These are phyloP conservation scores for Bubo blakistoni DNA, from an alignment of 2,113 vertebrate species.

Conservation along the genomic window DNA sequence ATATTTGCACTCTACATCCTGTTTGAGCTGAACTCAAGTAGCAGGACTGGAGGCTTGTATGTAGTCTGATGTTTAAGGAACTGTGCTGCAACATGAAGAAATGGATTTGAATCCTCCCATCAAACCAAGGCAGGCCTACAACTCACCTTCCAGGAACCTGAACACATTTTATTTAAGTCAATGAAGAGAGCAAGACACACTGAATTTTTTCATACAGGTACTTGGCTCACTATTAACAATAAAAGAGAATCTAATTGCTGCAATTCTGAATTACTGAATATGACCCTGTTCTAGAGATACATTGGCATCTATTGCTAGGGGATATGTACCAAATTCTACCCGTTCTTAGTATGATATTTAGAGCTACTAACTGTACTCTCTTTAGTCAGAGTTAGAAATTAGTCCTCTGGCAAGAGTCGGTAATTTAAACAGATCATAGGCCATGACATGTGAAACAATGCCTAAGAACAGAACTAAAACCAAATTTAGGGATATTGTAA, in stretches of 20 bases:
- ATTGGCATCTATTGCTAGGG: background rate
- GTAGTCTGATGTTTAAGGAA: background rate
- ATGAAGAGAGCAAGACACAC: background rate
- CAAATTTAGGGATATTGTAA: background rate
- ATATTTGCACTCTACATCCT: background rate
- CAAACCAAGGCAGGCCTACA: background rate
- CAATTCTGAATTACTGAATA: background rate
- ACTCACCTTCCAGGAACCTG: background rate
- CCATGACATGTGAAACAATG: background rate
- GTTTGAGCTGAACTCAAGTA: background rate
- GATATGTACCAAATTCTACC: background rate
- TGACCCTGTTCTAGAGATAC: background rate
- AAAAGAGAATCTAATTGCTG: background rate
- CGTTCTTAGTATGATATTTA: background rate
- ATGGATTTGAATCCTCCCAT: background rate
- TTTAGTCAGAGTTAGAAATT: background rate
- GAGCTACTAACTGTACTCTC: background rate
- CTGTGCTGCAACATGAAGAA: background rate
- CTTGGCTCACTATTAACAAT: rapidly evolving
- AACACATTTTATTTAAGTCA: background rate
- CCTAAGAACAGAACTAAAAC: background rate
- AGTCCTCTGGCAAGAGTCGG: background rate
- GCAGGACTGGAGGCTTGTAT: background rate
- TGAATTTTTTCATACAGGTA: background rate
- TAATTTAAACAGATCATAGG: background rate